Evolutionary conservation across 2,888 invertebrate genomes (phyloP).

Genomic region (Sinodicranocentrus sp.): DNA sequence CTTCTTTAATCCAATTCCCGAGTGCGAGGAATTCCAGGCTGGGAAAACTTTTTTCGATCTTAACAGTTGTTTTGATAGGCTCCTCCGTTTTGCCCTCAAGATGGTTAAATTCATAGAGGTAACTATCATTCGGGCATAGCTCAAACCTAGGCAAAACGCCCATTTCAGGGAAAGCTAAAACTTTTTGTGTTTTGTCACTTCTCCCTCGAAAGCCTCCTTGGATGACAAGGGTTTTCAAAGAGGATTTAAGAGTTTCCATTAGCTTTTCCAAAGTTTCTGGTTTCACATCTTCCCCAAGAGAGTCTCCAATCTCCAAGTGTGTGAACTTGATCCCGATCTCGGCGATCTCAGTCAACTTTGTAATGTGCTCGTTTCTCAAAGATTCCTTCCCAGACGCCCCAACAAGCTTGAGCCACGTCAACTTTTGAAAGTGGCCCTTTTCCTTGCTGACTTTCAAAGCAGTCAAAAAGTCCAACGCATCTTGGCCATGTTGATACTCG

Average conservation of each 20-base stretch:
- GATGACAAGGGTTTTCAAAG: conserved; percentile 57
- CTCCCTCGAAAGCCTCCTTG: conserved; percentile 66
- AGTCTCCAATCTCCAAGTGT: conserved; percentile 66
- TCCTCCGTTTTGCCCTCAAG: conserved; percentile 55
- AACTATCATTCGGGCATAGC: conserved; percentile 69
- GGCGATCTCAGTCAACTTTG: conserved; percentile 6
- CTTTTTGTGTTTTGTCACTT: conserved; percentile 42
- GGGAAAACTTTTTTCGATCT: conserved; percentile 32
- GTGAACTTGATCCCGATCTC: conserved; percentile 17
- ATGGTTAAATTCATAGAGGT: conserved; percentile 56
- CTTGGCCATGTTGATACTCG: too few relatives aligned
- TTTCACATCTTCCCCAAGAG: conserved; percentile 69
- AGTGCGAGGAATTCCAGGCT: conserved; percentile 61
- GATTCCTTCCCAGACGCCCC: conserved; percentile 38
- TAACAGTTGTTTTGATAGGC: conserved; percentile 52
- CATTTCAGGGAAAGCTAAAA: conserved; percentile 62
- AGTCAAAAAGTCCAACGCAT: too few relatives aligned
- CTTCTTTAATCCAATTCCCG: conserved; percentile 71
- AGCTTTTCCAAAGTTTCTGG: conserved; percentile 50
- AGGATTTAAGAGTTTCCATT: conserved; percentile 36
- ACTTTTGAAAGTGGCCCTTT: conserved; percentile 3
- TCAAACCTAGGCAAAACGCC: conserved; percentile 44
- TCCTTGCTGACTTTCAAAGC: conserved; percentile 6
- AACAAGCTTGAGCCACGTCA: conserved; percentile 35
- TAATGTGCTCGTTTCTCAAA: conserved; percentile 29